Evolutionary conservation across 2,113 vertebrate species (phyloP), one percentile per base, ranked within the genome.

Genomic region (Podarcis raffonei): DNA sequence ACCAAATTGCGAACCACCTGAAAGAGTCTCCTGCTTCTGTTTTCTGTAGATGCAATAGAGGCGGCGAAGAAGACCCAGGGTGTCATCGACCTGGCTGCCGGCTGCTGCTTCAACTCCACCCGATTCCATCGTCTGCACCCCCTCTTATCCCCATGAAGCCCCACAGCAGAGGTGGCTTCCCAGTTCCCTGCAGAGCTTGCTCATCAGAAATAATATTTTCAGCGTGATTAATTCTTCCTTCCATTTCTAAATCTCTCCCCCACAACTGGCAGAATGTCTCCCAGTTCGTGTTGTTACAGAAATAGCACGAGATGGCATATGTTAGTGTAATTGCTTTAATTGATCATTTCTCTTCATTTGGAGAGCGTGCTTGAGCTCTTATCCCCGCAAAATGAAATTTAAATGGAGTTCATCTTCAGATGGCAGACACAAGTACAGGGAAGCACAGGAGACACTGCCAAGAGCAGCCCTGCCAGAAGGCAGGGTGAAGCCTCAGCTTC

Each of bases 221-320:
- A 6, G 77, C 88, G 90, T 90, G 90, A 93, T 93, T 94, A 86
- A 91, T 91, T 89, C 79, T 68, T 76, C 93, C 92, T 94, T 95
- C 92, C 91, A 87, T 59, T 87, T 93, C 77, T 59, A 69, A n/a
- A 75, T 88, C 72, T 91, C 94, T 92, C 94, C 95, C 92, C 94
- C 94, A 75, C 86, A 86, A 88, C 85, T 42, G 78, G 87, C 85
- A 89, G 84, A 95, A 94, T 90, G 90, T 94, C 93, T 90, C 84
- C 89, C 80, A 86, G 91, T 81, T 91, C 90, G 93, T 25, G 84
- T 91, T 71, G 1, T 84, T 92, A 94, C 94, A 94, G 93, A 94
- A 95, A 94, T 57, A 92, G 92, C 92, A 91, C 0, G 0, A 68
- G 0, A 1, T 86, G 89, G 87, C 84, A 92, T 93, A 93, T 91